phyloP scores from a whole-genome alignment of 2,113 vertebrate genomes.

The Pomatostomus ruficeps region DNA sequence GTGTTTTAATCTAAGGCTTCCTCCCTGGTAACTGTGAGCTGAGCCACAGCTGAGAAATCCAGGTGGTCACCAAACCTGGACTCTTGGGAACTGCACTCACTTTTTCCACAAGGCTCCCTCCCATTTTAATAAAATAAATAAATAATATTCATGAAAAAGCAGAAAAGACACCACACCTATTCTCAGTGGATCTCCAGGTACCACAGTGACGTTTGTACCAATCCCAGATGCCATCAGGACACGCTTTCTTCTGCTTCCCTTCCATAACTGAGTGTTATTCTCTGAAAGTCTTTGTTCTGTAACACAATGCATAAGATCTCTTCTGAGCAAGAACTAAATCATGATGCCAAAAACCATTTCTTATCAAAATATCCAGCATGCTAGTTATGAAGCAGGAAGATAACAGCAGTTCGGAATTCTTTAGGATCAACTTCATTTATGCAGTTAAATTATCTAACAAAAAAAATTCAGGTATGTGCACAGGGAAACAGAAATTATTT shows the following conservation, averaged over 20 bases:
- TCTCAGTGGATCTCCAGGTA: constrained; percentile 71
- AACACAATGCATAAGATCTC: not conserved
- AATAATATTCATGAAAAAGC: not conserved
- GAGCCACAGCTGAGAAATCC: not conserved
- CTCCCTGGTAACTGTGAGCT: not conserved
- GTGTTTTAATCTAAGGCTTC: not conserved
- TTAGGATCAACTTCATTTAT: not conserved
- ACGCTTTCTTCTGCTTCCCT: constrained; percentile 67
- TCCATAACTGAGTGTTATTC: not conserved
- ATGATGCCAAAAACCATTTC: not conserved
- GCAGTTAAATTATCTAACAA: not conserved
- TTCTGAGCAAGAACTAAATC: not conserved
- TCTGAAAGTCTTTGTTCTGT: constrained; percentile 26
- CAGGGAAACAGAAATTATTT: not conserved
- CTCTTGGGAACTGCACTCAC: not conserved
- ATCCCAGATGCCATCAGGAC: constrained; percentile 74
- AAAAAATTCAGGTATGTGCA: not conserved
- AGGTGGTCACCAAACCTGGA: not conserved
- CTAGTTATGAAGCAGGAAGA: not conserved
- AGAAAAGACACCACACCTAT: constrained; percentile 70
- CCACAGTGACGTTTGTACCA: constrained; percentile 67
- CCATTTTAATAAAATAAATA: not conserved
- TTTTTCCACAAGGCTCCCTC: not conserved
- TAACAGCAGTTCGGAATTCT: not conserved
- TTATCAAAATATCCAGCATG: not conserved